Base-by-base conservation (phyloP, 2,113 vertebrate species). In the Arenaria interpres region DNA sequence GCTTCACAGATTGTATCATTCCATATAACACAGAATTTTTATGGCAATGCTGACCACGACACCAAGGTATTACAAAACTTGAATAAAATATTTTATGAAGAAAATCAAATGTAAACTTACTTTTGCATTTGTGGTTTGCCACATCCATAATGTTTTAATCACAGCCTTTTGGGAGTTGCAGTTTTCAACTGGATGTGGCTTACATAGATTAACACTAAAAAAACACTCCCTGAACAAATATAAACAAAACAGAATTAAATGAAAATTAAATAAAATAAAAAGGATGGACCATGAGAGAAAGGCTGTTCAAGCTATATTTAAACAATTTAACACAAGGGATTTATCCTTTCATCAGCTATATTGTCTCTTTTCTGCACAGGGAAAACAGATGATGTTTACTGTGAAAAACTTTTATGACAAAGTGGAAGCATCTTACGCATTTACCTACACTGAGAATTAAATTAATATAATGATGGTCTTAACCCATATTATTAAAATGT, bases 141-240 rank as follows among this genome's bases (percentile, higher is more conserved):
- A 97, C 97, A 98, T 98, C 89, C 95, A 75, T 95, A 97, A 79
- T 74, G 96, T 96, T 98, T 98, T 97, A 96, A 98, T 95, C 88
- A 91, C 76, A 98, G 97, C 96, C 98, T 98, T 98, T 98, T 95
- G 97, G 90, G 98, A 99, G 98, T 84, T 98, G 98, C 98, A 98
- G 95, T 97, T 98, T 97, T 97, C 90, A 77, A 86, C 98, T 95
- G 95, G 94, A 91, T 97, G 97, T 80, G 97, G 97, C 98, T 98
- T 96, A 97, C 93, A 96, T 28, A 98, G 97, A 98, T 98, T 98
- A 98, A 98, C 96, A 97, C 96, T 88, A 88, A 97, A 95, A 94
- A 92, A 96, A 96, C 51, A 92, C 80, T 93, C 85, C 88, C 79
- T 76, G 91, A 96, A 95, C 93, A 98, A 97, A 96, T 57, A 90